Percentiles rank a stretch among this genome's conserved stretches.
These are phyloP conservation scores for Alsophila aescularia DNA, from an alignment of 2,888 invertebrate genomes.

Conservation along the genomic window DNA sequence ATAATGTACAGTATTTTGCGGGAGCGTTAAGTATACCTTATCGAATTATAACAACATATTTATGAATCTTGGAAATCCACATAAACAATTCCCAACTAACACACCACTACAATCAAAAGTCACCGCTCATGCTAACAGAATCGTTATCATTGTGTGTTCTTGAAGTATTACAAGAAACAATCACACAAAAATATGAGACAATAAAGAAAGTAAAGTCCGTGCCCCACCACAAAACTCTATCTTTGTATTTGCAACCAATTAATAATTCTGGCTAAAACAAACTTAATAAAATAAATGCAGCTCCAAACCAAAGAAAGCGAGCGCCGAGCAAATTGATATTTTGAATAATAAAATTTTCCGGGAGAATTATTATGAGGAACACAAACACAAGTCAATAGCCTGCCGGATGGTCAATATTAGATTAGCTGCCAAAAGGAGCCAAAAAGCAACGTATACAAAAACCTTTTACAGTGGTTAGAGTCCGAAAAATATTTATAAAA, in stretches of 20 bases:
- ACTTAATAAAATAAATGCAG: constrained; percentile 54
- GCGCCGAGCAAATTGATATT: constrained; percentile 78
- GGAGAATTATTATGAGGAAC: constrained; percentile 80
- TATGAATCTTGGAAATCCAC: no score
- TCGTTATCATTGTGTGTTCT: no score
- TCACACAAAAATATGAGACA: not conserved
- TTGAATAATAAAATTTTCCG: constrained; percentile 82
- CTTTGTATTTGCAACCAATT: constrained; percentile 41
- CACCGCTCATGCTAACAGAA: no score
- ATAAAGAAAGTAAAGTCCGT: not conserved
- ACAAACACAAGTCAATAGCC: constrained; percentile 84
- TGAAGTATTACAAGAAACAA: not conserved
- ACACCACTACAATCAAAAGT: no score
- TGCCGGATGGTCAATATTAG: constrained; percentile 83
- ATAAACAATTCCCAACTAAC: no score
- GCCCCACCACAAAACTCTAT: constrained; percentile 13
- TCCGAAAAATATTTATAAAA: constrained; percentile 81
- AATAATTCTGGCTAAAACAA: constrained; percentile 44
- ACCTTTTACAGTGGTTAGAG: constrained; percentile 82
- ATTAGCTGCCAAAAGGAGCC: constrained; percentile 83
- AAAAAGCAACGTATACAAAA: constrained; percentile 85
- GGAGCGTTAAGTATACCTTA: no score
- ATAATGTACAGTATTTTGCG: no score
- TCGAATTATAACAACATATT: no score
- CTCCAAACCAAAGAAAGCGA: constrained; percentile 66